A percentile compares a stretch with the other conserved stretches of the same genome.
Evolutionary conservation across 2,113 vertebrate species (phyloP).

Genomic region (Psittacula cyanocephala): DNA sequence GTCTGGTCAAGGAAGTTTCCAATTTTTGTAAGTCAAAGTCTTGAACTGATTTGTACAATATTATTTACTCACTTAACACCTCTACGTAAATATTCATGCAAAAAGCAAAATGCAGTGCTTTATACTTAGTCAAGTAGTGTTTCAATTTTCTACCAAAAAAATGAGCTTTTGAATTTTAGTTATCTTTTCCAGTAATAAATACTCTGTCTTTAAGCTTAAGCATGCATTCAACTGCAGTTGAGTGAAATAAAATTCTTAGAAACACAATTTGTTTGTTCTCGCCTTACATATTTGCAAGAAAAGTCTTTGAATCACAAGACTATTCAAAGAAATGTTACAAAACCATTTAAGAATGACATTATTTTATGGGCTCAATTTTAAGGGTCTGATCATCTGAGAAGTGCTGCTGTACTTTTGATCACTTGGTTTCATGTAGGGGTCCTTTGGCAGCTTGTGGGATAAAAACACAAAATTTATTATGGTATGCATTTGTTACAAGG

Average conservation of each 20-base stretch:
- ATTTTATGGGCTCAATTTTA: not conserved
- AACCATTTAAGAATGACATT: not conserved
- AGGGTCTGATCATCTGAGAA: not conserved
- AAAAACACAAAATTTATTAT: not conserved
- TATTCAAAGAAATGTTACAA: not conserved
- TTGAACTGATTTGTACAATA: not conserved
- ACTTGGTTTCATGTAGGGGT: not conserved
- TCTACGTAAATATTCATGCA: not conserved
- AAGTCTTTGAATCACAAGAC: not conserved
- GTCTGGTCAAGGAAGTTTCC: not conserved
- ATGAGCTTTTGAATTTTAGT: not conserved
- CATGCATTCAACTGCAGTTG: not conserved
- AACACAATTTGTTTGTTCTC: not conserved
- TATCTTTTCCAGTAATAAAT: not conserved
- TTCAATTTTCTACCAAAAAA: not conserved
- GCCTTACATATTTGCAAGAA: not conserved
- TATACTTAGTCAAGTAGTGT: not conserved
- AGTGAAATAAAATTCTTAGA: not conserved
- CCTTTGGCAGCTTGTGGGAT: not conserved
- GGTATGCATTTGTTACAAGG: not conserved
- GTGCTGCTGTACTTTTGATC: not conserved
- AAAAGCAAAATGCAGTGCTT: not conserved
- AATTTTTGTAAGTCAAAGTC: conserved; percentile 12
- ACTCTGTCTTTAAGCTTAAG: not conserved
- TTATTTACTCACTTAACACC: conserved; percentile 5